A percentile compares a stretch with the other conserved stretches of the same genome.
These are phyloP conservation scores for Steromphala cineraria DNA, from an alignment of 2,888 invertebrate genomes.

Conservation along the genomic window DNA sequence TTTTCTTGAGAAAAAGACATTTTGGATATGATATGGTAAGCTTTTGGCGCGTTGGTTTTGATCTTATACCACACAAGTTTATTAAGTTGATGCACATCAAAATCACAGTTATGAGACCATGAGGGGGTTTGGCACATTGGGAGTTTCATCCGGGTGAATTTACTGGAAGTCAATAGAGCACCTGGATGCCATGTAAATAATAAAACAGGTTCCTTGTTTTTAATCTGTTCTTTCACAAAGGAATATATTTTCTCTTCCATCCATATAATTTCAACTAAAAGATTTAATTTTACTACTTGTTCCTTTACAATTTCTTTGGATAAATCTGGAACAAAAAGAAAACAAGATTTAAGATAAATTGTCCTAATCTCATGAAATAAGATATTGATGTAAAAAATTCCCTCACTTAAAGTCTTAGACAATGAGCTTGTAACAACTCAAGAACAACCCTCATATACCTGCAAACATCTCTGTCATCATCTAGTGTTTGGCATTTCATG, in stretches of 20 bases:
- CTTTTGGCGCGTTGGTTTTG: slow-evolving; percentile 77
- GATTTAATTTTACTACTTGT: slow-evolving; percentile 80
- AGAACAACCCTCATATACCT: no score
- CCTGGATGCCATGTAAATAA: slow-evolving; percentile 84
- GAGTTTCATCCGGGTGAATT: slow-evolving; percentile 80
- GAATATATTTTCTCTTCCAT: slow-evolving; percentile 79
- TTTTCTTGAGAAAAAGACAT: slow-evolving; percentile 78
- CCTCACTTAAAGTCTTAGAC: no score
- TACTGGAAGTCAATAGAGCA: slow-evolving; percentile 75
- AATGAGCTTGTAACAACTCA: no score
- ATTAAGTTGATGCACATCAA: slow-evolving; percentile 82
- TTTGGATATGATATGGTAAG: slow-evolving; percentile 69
- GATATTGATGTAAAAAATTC: no score
- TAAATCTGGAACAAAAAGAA: slow-evolving; percentile 52
- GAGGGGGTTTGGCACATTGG: slow-evolving; percentile 78
- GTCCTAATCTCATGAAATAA: no score
- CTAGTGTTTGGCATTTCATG: no score
- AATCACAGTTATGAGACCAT: slow-evolving; percentile 76
- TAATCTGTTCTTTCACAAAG: slow-evolving; percentile 67
- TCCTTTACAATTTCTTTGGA: slow-evolving; percentile 60
- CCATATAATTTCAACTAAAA: slow-evolving; percentile 84
- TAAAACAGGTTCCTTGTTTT: slow-evolving; percentile 77
- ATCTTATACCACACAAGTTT: slow-evolving; percentile 82
- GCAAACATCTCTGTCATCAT: no score
- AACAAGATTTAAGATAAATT: not conserved